Evolutionary conservation across 2,888 invertebrate species (phyloP).

Genomic region (Drosophila histrio): DNA sequence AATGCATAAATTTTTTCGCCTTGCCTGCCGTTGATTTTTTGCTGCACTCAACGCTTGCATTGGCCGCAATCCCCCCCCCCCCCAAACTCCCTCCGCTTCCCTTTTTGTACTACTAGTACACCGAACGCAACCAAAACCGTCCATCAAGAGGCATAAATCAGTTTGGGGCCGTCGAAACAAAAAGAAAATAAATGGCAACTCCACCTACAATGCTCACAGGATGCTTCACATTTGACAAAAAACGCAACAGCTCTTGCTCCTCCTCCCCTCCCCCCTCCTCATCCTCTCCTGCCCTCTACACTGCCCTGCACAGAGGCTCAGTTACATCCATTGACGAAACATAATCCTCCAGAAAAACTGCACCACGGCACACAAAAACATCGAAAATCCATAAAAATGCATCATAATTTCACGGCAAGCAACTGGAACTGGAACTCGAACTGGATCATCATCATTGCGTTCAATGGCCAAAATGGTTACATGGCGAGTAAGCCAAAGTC

Average conservation of each 20-base stretch:
- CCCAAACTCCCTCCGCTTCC: neutral
- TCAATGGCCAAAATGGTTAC: constrained; percentile 25
- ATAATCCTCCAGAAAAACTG: constrained; percentile 58
- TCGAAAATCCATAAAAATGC: constrained; percentile 85
- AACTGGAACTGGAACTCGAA: constrained; percentile 48
- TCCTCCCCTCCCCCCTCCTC: neutral
- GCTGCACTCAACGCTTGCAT: constrained; percentile 53
- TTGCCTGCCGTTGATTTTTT: constrained; percentile 47
- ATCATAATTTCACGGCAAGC: constrained; percentile 81
- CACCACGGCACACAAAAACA: constrained; percentile 77
- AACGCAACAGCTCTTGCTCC: constrained; percentile 29
- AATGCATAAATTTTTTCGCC: constrained; percentile 78
- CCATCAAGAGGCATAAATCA: constrained; percentile 83
- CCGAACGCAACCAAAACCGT: constrained; percentile 38
- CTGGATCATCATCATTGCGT: constrained; percentile 59
- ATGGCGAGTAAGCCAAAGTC: neutral
- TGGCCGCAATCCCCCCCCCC: constrained; percentile 33
- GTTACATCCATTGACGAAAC: constrained; percentile 68
- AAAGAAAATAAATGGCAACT: constrained; percentile 11
- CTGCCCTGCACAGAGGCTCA: constrained; percentile 37
- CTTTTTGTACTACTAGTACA: too few relatives aligned
- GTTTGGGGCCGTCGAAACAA: constrained; percentile 56
- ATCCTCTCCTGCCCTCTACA: neutral
- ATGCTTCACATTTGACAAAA: constrained; percentile 68
- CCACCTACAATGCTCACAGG: constrained; percentile 51